Percentiles rank a stretch among this genome's conserved stretches.
Evolutionary conservation across 2,113 vertebrate species (phyloP).

Genomic region (Manacus vitellinus): DNA sequence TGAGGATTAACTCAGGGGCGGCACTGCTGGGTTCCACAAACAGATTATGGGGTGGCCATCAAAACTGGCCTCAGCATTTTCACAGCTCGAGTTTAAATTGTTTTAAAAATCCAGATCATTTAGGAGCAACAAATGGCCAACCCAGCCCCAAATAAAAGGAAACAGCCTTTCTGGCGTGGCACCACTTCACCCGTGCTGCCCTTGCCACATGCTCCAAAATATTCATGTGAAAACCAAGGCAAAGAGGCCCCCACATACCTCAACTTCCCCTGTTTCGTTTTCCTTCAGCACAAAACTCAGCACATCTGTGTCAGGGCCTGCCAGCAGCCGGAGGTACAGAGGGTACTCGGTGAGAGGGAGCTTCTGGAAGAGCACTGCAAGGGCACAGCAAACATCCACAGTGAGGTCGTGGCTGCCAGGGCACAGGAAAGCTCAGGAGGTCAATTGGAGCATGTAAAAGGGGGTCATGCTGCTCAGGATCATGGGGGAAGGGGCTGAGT

Average conservation of each 20-base stretch:
- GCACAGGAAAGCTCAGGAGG: not conserved
- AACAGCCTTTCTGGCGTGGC: not conserved
- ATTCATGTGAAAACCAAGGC: accelerated
- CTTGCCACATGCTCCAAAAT: not conserved
- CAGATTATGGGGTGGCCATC: not conserved
- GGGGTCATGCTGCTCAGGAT: not conserved
- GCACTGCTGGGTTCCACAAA: not conserved
- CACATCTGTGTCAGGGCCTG: constrained; percentile 83
- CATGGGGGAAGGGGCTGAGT: not conserved
- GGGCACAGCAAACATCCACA: not conserved
- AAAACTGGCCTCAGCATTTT: not conserved
- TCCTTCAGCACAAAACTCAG: constrained; percentile 96
- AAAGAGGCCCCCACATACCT: constrained; percentile 74
- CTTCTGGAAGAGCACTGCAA: constrained; percentile 92
- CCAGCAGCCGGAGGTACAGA: constrained; percentile 86
- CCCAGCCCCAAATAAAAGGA: not conserved
- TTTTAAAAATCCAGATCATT: not conserved
- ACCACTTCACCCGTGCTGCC: not conserved
- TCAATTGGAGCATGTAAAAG: not conserved
- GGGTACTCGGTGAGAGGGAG: constrained; percentile 85
- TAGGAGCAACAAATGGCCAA: not conserved
- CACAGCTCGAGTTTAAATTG: not conserved
- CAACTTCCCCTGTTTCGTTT: constrained; percentile 93
- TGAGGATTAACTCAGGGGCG: not conserved
- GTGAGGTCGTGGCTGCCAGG: not conserved